These are phyloP conservation scores for Neotoxoptera formosana DNA, from an alignment of 1,140 invertebrate species.

Conservation along the genomic window DNA sequence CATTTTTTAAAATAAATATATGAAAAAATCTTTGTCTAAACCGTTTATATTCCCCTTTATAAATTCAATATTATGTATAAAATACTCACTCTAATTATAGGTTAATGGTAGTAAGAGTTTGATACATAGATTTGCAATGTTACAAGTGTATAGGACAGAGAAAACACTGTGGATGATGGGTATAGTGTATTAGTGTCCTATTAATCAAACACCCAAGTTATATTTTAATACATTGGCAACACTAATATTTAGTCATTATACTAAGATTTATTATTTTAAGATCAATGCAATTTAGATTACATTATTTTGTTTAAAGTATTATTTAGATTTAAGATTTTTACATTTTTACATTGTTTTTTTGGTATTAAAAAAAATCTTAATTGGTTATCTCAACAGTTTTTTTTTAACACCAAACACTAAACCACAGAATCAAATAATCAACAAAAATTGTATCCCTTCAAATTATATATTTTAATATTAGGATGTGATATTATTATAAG, in stretches of 20 bases:
- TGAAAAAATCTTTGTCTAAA: background rate
- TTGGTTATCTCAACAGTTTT: background rate
- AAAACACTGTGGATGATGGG: background rate
- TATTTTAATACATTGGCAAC: background rate
- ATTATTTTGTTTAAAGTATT: background rate
- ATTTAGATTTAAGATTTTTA: background rate
- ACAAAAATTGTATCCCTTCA: background rate
- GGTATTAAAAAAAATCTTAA: background rate
- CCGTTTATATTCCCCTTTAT: background rate
- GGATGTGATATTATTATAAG: background rate
- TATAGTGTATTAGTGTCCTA: background rate
- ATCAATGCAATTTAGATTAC: background rate
- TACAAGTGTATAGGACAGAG: background rate
- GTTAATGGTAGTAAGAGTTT: background rate
- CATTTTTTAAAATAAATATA: background rate
- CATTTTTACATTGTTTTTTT: background rate
- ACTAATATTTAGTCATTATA: constrained; percentile 9
- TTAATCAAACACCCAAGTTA: background rate
- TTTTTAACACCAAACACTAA: background rate
- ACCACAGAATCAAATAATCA: too few species aligned
- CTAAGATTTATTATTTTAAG: background rate
- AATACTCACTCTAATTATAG: background rate
- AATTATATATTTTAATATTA: background rate
- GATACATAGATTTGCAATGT: background rate
- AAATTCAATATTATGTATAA: background rate